Percentiles rank a stretch among this genome's conserved stretches.
Evolutionary conservation across 2,797 vertebrate species (phyloP).

Genomic region (Iguana delicatissima): DNA sequence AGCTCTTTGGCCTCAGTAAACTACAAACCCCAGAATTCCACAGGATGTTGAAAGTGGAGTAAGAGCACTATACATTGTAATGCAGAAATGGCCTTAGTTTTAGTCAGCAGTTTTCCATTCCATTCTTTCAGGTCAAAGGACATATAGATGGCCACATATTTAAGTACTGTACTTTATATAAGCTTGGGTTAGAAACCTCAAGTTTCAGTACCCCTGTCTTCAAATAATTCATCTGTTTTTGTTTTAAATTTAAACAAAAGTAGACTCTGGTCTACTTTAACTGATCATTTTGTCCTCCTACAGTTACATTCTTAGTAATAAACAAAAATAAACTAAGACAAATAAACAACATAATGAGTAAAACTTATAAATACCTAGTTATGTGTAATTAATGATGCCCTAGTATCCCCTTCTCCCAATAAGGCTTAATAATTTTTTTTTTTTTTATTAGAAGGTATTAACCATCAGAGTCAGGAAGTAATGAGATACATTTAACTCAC

Average conservation of each 20-base stretch:
- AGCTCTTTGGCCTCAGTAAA: too few relatives aligned
- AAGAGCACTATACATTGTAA: too few relatives aligned
- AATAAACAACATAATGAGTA: constrained; percentile 68
- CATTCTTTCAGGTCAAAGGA: constrained; percentile 27
- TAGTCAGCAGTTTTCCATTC: constrained; percentile 39
- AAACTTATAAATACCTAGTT: too few relatives aligned
- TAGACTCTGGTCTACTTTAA: constrained; percentile 54
- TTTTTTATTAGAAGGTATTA: too few relatives aligned
- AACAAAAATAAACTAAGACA: constrained; percentile 71
- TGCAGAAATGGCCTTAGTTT: neutral
- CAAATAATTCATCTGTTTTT: constrained; percentile 56
- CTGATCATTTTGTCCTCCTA: constrained; percentile 69
- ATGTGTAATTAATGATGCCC: too few relatives aligned
- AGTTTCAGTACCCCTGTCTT: neutral
- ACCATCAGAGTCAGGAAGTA: too few relatives aligned
- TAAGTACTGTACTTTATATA: constrained; percentile 7
- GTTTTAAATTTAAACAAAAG: constrained; percentile 43
- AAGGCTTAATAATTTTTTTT: too few relatives aligned
- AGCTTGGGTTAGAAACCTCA: constrained; percentile 43
- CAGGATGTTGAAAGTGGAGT: too few relatives aligned
- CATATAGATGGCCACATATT: constrained; percentile 31
- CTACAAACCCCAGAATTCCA: too few relatives aligned
- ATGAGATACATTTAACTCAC: too few relatives aligned
- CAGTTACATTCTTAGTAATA: constrained; percentile 72
- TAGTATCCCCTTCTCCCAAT: too few relatives aligned